Base-by-base conservation (phyloP, 2,888 invertebrate species). In the Chymomyza amoena region DNA sequence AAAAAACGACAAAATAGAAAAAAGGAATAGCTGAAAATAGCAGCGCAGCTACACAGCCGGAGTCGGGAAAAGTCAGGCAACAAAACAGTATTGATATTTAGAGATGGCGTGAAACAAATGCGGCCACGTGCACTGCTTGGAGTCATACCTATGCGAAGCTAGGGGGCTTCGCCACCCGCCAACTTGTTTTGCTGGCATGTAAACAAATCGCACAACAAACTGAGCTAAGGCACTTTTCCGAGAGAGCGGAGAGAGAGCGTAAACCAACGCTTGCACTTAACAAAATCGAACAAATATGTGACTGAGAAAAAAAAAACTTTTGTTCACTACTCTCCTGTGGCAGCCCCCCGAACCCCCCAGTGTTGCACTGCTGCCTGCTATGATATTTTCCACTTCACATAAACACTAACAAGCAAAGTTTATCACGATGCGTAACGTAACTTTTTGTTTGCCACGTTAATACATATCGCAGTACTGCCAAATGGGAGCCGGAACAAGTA, bases 251-350 rank as follows among this genome's bases (percentile, higher is more conserved):
- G 32, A 32, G 81, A 79, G 13, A 13, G 39, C 13, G 13, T 45
- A 45, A 66, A 36, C 66, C 60, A 60, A 60, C 66, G 54, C 20
- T 72, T 79, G 87, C 84, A 86, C 83, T 83, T 83, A 83, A 84
- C 76, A 72, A 81, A 85, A 86, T 83, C 79, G 79, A 73, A 79
- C 81, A 81, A 83, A 83, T 86, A 79, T 81, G 87, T 84, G 81
- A 86, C 81, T 72, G 52, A 62, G n/a, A 57, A 60, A 76, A 83
- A 84, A 25, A 25, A 25, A 7, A 32, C 76, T 86, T 86, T 78
- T n/a, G n/a, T 6, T n/a, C 25, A 7, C 39, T 50, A n/a, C 64
- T n/a, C 45, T 56, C 16, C 63, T 28, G 18, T 56, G 45, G 36
- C 61, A 61, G 60, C n/a, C n/a, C 6, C 60, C 62, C 3, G n/a